Conservation (phyloP, 2,888 invertebrate genomes). For the Axea sp. region DNA sequence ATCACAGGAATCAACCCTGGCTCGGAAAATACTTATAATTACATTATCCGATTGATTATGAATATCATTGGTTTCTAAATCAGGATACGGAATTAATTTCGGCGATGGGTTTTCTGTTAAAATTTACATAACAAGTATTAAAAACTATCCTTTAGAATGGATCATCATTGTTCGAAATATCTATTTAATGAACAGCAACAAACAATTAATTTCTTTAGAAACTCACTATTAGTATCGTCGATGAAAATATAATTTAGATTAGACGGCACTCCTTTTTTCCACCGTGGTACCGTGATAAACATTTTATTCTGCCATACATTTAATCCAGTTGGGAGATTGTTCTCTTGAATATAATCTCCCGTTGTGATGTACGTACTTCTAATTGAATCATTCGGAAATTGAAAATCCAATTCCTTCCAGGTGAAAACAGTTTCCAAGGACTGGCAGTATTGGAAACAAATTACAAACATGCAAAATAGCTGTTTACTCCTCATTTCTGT, state of each 20-base stretch:
- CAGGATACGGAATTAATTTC: constrained; percentile 87
- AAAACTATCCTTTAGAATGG: no score
- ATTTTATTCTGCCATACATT: constrained; percentile 84
- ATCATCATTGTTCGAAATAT: no score
- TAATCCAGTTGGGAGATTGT: constrained; percentile 85
- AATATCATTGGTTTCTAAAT: constrained; percentile 88
- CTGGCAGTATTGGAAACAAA: constrained; percentile 60
- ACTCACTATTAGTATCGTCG: constrained; percentile 60
- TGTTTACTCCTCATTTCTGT: constrained; percentile 67
- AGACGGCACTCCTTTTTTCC: constrained; percentile 83
- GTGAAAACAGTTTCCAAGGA: constrained; percentile 68
- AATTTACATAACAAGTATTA: background rate
- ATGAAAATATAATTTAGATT: constrained; percentile 83
- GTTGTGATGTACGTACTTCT: constrained; percentile 78
- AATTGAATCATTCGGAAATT: constrained; percentile 72
- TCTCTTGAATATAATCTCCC: constrained; percentile 84
- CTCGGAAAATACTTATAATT: constrained; percentile 87
- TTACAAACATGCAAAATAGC: constrained; percentile 63
- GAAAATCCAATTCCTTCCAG: constrained; percentile 73
- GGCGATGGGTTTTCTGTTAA: constrained; percentile 81
- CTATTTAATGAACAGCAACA: no score
- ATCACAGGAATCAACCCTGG: constrained; percentile 87
- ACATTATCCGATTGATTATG: constrained; percentile 81
- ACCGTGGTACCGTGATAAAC: constrained; percentile 86
- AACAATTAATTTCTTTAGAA: background rate